phyloP scores from a whole-genome alignment of 2,888 invertebrate genomes.

The Exocentrus adspersus region DNA sequence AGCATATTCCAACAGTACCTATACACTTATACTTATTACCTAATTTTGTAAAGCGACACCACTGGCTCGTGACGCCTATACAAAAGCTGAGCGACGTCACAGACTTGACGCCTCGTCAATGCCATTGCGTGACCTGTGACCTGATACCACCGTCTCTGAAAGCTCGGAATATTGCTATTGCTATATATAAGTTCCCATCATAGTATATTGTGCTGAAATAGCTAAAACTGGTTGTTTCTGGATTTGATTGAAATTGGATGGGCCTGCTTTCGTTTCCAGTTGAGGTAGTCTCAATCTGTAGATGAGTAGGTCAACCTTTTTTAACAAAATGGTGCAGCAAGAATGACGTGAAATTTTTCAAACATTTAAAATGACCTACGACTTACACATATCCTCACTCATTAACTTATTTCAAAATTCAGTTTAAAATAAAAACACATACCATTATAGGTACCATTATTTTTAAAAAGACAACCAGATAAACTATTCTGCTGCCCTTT shows the following conservation, averaged over 20 bases:
- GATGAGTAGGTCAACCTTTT: too few species aligned
- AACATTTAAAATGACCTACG: too few species aligned
- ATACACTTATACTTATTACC: too few species aligned
- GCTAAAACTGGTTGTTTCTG: not conserved
- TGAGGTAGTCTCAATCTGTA: not conserved
- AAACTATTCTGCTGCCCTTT: too few species aligned
- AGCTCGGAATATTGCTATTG: slow-evolving; percentile 5
- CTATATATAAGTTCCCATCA: not conserved
- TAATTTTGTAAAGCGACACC: not conserved
- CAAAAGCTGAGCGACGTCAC: slow-evolving; percentile 6
- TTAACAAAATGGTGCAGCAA: too few species aligned
- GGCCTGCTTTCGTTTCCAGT: not conserved
- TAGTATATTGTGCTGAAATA: slow-evolving; percentile 8
- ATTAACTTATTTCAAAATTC: too few species aligned
- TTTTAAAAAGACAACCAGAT: too few species aligned
- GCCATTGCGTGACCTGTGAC: slow-evolving; percentile 24
- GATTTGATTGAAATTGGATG: not conserved
- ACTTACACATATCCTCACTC: too few species aligned
- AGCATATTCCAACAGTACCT: too few species aligned
- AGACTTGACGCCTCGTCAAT: slow-evolving; percentile 22
- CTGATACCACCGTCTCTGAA: slow-evolving; percentile 28
- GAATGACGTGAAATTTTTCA: too few species aligned
- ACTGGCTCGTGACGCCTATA: slow-evolving; percentile 12
- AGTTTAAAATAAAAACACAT: too few species aligned
- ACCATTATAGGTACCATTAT: too few species aligned